Evolutionary conservation across 1,140 invertebrate genomes (phyloP).

Genomic region (Hyles euphorbiae): DNA sequence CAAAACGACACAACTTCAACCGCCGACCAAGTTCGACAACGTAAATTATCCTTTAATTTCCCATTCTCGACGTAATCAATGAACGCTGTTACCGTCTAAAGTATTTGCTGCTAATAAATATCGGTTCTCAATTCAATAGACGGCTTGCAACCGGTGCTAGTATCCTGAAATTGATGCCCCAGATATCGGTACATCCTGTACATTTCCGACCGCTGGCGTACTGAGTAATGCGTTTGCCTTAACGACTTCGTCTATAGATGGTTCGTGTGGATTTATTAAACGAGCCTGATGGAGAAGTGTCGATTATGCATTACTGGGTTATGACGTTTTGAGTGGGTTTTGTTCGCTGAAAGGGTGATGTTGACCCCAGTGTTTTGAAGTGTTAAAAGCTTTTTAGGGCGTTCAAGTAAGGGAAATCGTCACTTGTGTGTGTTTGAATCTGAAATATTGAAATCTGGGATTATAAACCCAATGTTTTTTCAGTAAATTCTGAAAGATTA

Average conservation of each 20-base stretch:
- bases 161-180: constrained; percentile 30
- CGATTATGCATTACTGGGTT: neutral
- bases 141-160: constrained; percentile 20
- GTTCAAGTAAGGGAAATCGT: neutral
- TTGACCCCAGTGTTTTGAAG: too few relatives aligned
- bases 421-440: too few relatives aligned
- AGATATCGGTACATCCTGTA: constrained; percentile 34
- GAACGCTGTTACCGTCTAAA: constrained; percentile 7
- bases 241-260: constrained; percentile 23
- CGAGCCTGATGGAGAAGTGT: neutral
- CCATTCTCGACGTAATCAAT: constrained; percentile 6
- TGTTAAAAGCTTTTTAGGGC: too few relatives aligned
- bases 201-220: constrained; percentile 21
- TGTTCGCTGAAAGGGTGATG: too few relatives aligned
- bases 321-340: too few relatives aligned
- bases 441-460: too few relatives aligned
- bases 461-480: too few relatives aligned
- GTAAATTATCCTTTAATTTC: constrained; percentile 12
- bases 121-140: constrained; percentile 24
- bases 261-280: constrained; percentile 10
- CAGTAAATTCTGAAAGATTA: too few relatives aligned
- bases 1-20: too few relatives aligned
- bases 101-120: constrained; percentile 24
- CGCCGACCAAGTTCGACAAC: neutral
- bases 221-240: constrained; percentile 32